Evolutionary conservation across 2,797 vertebrate genomes (phyloP).

Genomic region (Selene dorsalis): DNA sequence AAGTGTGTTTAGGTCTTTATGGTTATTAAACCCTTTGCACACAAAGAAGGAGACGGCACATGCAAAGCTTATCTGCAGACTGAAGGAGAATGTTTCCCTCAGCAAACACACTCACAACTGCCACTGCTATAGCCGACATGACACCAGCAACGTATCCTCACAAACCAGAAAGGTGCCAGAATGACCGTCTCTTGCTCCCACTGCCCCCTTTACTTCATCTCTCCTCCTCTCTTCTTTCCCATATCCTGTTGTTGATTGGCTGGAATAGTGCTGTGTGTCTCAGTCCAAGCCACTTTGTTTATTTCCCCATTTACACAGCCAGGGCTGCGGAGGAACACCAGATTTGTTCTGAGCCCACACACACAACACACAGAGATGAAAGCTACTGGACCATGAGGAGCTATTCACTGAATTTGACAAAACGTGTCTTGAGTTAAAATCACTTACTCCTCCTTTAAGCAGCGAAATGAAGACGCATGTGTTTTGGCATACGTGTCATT

Average conservation of each 20-base stretch:
- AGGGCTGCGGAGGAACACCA: background rate
- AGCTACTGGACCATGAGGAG: background rate
- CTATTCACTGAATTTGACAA: background rate
- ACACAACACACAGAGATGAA: background rate
- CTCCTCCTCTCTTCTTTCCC: background rate
- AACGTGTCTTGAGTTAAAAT: background rate
- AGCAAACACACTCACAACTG: background rate
- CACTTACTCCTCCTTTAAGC: background rate
- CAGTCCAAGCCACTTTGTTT: background rate
- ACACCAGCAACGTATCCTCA: background rate
- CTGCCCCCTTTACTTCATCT: background rate
- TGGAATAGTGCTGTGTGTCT: background rate
- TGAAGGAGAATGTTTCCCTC: background rate
- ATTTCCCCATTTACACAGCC: background rate
- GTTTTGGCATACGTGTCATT: conserved; percentile 31
- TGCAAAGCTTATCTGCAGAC: background rate
- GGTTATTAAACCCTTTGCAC: no score
- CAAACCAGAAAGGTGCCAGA: background rate
- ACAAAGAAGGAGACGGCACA: background rate
- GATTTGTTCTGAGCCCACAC: no score
- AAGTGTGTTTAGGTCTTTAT: background rate
- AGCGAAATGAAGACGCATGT: conserved; percentile 17
- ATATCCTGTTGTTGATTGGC: background rate
- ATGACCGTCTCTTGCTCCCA: background rate
- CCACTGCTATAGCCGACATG: background rate